These are phyloP conservation scores for Anniella stebbinsi DNA, from an alignment of 2,797 vertebrate species.

Conservation along the genomic window DNA sequence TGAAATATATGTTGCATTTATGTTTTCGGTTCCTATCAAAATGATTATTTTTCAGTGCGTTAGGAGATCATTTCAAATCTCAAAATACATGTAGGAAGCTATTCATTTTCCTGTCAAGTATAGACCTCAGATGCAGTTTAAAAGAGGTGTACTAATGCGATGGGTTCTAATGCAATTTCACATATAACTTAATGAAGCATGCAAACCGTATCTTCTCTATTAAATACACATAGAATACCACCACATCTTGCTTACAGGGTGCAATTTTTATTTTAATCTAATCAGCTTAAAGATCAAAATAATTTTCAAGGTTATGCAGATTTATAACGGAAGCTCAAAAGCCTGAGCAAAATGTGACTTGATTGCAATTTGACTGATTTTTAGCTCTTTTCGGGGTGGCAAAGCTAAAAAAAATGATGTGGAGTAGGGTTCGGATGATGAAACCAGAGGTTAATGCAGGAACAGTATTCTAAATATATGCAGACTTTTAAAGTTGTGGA, in stretches of 20 bases:
- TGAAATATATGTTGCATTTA: constrained; percentile 67
- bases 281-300: constrained; percentile 73
- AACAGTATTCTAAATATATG: background rate
- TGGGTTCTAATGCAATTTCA: constrained; percentile 81
- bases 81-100: constrained; percentile 71
- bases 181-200: constrained; percentile 83
- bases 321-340: constrained; percentile 59
- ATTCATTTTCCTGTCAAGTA: constrained; percentile 79
- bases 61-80: constrained; percentile 72
- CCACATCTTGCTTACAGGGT: constrained; percentile 72
- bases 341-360: constrained; percentile 60
- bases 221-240: constrained; percentile 78
- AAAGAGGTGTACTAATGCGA: constrained; percentile 70
- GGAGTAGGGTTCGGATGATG: background rate
- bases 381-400: background rate
- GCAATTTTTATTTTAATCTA: constrained; percentile 55
- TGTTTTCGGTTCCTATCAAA: constrained; percentile 61
- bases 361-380: background rate
- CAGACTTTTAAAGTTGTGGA: background rate
- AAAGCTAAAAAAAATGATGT: background rate
- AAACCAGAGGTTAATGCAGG: background rate
- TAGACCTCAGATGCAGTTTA: constrained; percentile 66
- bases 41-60: constrained; percentile 70
- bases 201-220: constrained; percentile 76
- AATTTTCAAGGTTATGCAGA: constrained; percentile 78